Evolutionary conservation across 2,797 vertebrate species (phyloP), one percentile per base, ranked within the genome.

Genomic region (Notolabrus celidotus): DNA sequence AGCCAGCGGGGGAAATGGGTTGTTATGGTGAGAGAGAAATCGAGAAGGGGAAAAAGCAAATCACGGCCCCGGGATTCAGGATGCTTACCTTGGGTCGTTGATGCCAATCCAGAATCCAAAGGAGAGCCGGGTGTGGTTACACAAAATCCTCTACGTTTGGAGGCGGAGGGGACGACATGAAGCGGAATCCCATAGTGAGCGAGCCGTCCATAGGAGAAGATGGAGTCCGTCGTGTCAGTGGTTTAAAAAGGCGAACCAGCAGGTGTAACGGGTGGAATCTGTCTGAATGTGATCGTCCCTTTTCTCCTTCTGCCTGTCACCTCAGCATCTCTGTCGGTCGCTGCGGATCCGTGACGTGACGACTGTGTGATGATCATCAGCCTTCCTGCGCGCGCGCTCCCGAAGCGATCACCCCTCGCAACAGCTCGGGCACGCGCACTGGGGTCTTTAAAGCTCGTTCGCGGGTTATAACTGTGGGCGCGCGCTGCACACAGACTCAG

Each of bases 261-360:
- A 15, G 38, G 42, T 14, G 45, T 4, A 46, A 10, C 16, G 47
- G 22, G 42, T 3, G 49, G 11, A 43, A 78, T 67, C 39, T 61
- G 66, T 51, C 49, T 8, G 67, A 23, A 14, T 1, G 46, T 4
- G 52, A 3, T 63, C 79, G 88, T 86, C 79, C 59, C 67, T 72
- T 79, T 89, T 88, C 76, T 90, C 88, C 88, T 89, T 82, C 89
- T 86, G 84, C 76, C 86, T 88, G 91, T 92, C 93, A 92, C 90
- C 89, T 91, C 92, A 89, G 92, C 94, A 94, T 94, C 94, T 92
- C 91, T 83, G 3, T 80, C 83, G 72, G 65, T 81, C 88, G 91
- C 92, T 93, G 94, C 94, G 82, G 94, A 93, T 92, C 92, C 89
- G 92, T 92, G 94, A 94, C 94, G 94, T 86, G 87, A 89, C 83